A percentile compares a stretch with the other conserved stretches of the same genome.
Evolutionary conservation across 2,888 invertebrate species (phyloP).

Genomic region (Invenusta paracnida): DNA sequence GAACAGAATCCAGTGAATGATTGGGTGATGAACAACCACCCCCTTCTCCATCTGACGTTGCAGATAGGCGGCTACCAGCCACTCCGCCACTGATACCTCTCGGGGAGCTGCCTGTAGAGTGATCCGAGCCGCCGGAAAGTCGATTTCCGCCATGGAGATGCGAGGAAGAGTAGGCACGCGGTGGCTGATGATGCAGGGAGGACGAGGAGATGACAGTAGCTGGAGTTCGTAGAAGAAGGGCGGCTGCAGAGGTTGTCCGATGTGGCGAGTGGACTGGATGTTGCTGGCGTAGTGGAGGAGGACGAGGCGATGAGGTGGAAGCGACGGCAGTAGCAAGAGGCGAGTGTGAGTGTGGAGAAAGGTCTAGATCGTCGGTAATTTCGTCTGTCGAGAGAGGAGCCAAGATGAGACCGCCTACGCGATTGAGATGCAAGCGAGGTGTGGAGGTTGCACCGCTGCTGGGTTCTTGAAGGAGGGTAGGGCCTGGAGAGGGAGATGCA

Average conservation of each 20-base stretch:
- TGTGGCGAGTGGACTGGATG: neutral
- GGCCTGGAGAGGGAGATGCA: neutral
- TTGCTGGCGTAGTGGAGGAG: neutral
- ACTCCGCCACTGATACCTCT: too few species aligned
- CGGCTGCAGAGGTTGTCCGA: neutral
- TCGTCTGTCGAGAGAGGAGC: constrained; percentile 37
- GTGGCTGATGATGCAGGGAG: too few species aligned
- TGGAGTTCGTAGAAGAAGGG: neutral
- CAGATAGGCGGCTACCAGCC: neutral
- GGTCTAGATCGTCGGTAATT: constrained; percentile 24
- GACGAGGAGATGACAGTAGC: neutral
- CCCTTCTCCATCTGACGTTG: neutral
- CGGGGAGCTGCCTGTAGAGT: neutral
- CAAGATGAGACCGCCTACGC: constrained; percentile 35
- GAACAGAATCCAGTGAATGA: neutral
- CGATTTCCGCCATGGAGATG: neutral
- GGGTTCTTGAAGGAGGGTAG: too few species aligned
- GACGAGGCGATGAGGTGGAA: neutral
- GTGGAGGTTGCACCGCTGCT: neutral
- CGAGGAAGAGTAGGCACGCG: neutral
- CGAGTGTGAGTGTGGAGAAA: neutral
- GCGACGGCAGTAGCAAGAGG: neutral
- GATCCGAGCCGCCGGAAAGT: neutral
- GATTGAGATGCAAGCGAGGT: constrained; percentile 31
- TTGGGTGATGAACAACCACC: neutral